phyloP scores from a whole-genome alignment of 2,113 vertebrate species.

The Corynorhinus townsendii region DNA sequence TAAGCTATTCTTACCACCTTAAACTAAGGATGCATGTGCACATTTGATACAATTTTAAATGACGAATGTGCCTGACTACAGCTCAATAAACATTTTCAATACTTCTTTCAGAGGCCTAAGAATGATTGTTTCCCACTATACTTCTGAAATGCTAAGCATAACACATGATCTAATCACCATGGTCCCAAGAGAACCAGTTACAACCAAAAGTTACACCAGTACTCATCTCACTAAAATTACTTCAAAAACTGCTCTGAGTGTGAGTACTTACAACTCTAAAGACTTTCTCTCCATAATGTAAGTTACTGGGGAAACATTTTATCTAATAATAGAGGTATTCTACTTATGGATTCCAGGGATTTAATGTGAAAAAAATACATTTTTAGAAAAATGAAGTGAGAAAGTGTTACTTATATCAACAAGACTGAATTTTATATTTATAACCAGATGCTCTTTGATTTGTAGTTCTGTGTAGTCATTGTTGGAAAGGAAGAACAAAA shows the following conservation, averaged over 20 bases:
- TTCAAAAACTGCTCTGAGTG: not conserved
- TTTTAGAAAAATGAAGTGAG: conserved; percentile 20
- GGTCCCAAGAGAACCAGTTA: conserved; percentile 9
- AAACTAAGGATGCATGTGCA: not conserved
- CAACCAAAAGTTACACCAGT: not conserved
- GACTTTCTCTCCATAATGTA: not conserved
- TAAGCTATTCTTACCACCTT: conserved; percentile 2
- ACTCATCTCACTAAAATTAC: conserved; percentile 25
- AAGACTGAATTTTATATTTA: conserved; percentile 41
- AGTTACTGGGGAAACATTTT: conserved; percentile 3
- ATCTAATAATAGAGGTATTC: not conserved
- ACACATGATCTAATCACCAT: not conserved
- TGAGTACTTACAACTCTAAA: not conserved
- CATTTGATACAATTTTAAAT: conserved; percentile 30
- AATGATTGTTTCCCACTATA: not conserved
- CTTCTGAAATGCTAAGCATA: conserved; percentile 31
- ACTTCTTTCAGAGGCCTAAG: conserved; percentile 12
- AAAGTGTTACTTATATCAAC: not conserved
- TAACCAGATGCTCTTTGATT: not conserved
- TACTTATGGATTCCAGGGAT: not conserved
- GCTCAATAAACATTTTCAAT: conserved; percentile 50
- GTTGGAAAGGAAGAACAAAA: not conserved
- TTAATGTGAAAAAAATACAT: conserved; percentile 24
- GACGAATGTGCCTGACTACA: not conserved
- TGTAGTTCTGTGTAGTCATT: conserved; percentile 10